phyloP scores from a whole-genome alignment of 2,888 invertebrate species.

The Cosmorhoe ocellata region DNA sequence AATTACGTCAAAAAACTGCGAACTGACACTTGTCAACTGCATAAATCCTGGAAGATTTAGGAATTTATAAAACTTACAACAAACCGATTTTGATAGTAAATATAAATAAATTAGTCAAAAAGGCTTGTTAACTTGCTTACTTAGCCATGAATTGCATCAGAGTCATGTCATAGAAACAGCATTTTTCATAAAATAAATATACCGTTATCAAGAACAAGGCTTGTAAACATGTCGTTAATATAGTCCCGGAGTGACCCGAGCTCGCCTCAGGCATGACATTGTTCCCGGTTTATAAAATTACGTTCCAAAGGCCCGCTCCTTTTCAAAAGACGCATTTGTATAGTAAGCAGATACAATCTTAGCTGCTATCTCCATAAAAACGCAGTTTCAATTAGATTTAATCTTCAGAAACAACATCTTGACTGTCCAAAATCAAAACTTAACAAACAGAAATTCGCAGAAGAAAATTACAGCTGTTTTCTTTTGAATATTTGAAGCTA shows the following conservation, averaged over 20 bases:
- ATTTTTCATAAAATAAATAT: conserved; percentile 46
- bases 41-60: too few relatives aligned
- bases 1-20: conserved; percentile 8
- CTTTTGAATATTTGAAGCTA: too few relatives aligned
- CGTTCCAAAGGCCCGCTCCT: conserved; percentile 37
- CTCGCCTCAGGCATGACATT: conserved; percentile 52
- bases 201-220: conserved; percentile 43
- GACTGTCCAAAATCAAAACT: too few relatives aligned
- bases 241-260: conserved; percentile 54
- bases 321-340: conserved; percentile 6
- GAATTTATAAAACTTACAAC: too few relatives aligned
- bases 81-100: too few relatives aligned
- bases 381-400: too few relatives aligned
- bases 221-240: conserved; percentile 65
- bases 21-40: too few relatives aligned
- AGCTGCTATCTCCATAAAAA: neutral
- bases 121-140: too few relatives aligned
- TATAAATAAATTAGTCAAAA: too few relatives aligned
- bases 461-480: too few relatives aligned
- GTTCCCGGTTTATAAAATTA: conserved; percentile 66
- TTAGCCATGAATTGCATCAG: neutral
- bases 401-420: too few relatives aligned
- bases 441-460: too few relatives aligned
- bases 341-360: neutral
- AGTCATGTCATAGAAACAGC: conserved; percentile 15